These are phyloP conservation scores for Calyptommatus sinebrachiatus DNA, from an alignment of 2,113 vertebrate species.

Conservation along the genomic window DNA sequence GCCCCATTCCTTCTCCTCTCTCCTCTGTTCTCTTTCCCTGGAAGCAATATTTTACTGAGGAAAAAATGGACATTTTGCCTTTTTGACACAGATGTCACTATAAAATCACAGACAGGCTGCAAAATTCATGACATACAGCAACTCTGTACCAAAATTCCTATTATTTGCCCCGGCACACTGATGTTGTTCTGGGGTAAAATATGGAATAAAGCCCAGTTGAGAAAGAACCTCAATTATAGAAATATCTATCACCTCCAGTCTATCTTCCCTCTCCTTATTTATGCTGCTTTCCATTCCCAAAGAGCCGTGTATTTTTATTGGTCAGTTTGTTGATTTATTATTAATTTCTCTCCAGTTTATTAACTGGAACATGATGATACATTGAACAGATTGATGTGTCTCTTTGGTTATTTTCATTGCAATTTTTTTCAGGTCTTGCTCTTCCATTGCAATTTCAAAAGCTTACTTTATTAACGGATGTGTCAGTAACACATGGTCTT, in stretches of 20 bases:
- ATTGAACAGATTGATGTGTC: background rate
- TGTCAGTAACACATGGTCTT: background rate
- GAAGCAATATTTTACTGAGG: too few species aligned
- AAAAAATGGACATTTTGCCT: too few species aligned
- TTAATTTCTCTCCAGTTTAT: constrained; percentile 1
- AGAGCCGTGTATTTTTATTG: background rate
- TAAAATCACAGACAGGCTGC: too few species aligned
- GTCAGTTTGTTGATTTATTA: constrained; percentile 3
- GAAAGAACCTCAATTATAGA: too few species aligned
- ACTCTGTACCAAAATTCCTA: too few species aligned
- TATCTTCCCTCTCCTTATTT: background rate
- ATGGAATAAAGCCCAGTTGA: too few species aligned
- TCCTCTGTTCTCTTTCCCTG: too few species aligned
- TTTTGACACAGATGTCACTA: too few species aligned
- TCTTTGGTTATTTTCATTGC: background rate
- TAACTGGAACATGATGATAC: background rate
- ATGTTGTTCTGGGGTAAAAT: background rate
- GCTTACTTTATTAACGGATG: too few species aligned
- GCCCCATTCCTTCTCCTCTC: too few species aligned
- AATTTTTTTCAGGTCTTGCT: background rate
- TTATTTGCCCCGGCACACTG: background rate
- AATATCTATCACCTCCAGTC: background rate
- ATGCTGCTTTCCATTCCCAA: background rate
- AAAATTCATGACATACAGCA: too few species aligned
- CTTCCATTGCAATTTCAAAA: background rate